A percentile compares a stretch with the other conserved stretches of the same genome.
phyloP scores from a whole-genome alignment of 2,113 vertebrate genomes.

The Pristiophorus japonicus region DNA sequence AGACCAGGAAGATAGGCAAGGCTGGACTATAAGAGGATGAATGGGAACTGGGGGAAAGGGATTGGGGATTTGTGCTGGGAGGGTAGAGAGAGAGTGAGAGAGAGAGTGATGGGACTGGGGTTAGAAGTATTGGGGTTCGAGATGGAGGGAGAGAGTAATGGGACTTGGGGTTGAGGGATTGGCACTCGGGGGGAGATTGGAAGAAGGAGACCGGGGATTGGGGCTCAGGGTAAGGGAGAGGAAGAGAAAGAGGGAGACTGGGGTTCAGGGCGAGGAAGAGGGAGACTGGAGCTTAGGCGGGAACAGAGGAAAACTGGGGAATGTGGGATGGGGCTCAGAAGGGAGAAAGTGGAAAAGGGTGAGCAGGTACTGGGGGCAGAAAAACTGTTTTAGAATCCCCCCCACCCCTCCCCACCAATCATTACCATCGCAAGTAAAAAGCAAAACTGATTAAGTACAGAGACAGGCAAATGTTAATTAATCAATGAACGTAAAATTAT shows the following conservation, averaged over 20 bases:
- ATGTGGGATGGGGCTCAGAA: too few relatives aligned
- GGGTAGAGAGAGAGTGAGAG: neutral
- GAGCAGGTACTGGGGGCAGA: too few relatives aligned
- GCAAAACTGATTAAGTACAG: neutral
- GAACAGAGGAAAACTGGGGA: too few relatives aligned
- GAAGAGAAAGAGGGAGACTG: neutral
- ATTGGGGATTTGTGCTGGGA: neutral
- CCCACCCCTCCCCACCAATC: too few relatives aligned
- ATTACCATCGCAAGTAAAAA: neutral
- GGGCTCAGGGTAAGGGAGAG: constrained; percentile 43
- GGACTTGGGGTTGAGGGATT: too few relatives aligned
- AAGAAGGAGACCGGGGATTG: constrained; percentile 53
- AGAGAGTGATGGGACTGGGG: neutral
- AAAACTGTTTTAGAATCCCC: neutral
- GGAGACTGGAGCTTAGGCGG: too few relatives aligned
- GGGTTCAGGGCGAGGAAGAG: neutral
- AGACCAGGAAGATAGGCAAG: neutral
- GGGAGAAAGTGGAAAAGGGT: too few relatives aligned
- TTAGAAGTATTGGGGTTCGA: too few relatives aligned
- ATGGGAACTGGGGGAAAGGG: neutral
- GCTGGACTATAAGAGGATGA: neutral
- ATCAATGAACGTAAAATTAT: neutral
- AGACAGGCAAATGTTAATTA: neutral
- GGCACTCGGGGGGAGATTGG: constrained; percentile 32
- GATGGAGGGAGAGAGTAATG: neutral